Base-by-base conservation (phyloP, 2,888 invertebrate genomes). In the Enoplolaimus lenunculus region DNA sequence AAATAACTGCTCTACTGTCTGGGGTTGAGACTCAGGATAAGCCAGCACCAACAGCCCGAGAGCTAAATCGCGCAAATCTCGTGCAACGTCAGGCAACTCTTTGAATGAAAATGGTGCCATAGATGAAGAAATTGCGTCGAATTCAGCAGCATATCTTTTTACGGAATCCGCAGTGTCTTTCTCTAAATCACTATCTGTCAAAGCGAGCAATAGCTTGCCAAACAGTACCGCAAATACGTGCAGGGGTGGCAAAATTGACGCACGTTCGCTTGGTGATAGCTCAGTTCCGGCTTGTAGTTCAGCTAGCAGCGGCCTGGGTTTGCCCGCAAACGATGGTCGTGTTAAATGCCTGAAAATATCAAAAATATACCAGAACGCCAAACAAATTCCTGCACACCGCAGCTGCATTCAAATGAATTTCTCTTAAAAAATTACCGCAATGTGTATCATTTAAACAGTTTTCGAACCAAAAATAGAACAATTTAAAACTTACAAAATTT, bases 181-280 rank as follows among this genome's bases (percentile, higher is more conserved):
- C 21, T 31, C 29, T 45, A 69, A 71, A 2, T 59, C 65, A 70
- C 16, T 28, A 57, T 33, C 29, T 29, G 21, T 26, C 34, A 26
- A 34, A 30, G 91, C 91, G 0, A 89, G 88, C 68, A 92, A 86
- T 1, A 90, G 84, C 59, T 90, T 84, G 62, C 88, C 88, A 79
- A 90, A 90, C 0, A 91, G 82, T 1, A 90, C 87, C 79, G 90
- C 90, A 82, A 93, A 92, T 0, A 90, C 88, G 0, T 90, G 89
- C 45, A 92, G 79, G 0, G 90, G 85, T 0, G 91, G 90, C 16
- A 91, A 21, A 21, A 45, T 45, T 7, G 45, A 7, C 7, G 7
- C 21, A 21, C 45, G 45, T 45, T 45, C 45, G 45, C 7, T 13
- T 13, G 45, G 45, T 45, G 21, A 21, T 21, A 13, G 45, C 21